Conservation (phyloP, 2,888 invertebrate genomes). For the Dilophus febrilis region DNA sequence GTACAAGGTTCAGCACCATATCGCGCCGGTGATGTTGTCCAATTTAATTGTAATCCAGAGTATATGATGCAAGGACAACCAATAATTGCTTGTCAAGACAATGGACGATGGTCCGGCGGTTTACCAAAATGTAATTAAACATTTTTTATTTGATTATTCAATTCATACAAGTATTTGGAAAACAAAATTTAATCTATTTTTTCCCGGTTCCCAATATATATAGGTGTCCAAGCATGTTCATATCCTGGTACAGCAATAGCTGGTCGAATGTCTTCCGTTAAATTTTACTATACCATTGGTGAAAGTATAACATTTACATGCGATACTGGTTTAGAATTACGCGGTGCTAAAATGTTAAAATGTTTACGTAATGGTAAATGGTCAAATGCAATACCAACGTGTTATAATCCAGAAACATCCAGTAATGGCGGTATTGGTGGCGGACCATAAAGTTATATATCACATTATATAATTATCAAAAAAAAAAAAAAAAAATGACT, state of each 20-base stretch:
- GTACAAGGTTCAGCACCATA: constrained; percentile 61
- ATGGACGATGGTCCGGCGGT: constrained; percentile 68
- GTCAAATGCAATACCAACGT: constrained; percentile 71
- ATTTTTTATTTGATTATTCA: constrained; percentile 4
- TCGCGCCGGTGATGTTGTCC: constrained; percentile 69
- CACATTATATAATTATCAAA: too few species aligned
- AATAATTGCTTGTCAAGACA: constrained; percentile 78
- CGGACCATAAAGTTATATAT: too few species aligned
- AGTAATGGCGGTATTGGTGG: too few species aligned
- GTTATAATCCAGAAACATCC: constrained; percentile 24
- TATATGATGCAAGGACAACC: constrained; percentile 81
- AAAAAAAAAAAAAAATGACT: too few species aligned
- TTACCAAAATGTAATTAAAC: constrained; percentile 57
- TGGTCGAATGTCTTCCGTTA: constrained; percentile 69
- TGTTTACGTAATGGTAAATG: constrained; percentile 72
- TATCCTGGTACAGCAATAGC: constrained; percentile 77
- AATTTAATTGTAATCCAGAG: constrained; percentile 74
- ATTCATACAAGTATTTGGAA: background rate
- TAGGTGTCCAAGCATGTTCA: constrained; percentile 65
- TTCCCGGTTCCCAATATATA: too few species aligned
- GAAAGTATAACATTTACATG: constrained; percentile 74
- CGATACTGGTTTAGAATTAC: constrained; percentile 54
- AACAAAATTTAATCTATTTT: background rate
- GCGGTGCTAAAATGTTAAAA: constrained; percentile 60
- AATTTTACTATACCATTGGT: constrained; percentile 75